Base-by-base conservation (phyloP, 1,140 invertebrate genomes). In the Neodiprion virginianus region DNA sequence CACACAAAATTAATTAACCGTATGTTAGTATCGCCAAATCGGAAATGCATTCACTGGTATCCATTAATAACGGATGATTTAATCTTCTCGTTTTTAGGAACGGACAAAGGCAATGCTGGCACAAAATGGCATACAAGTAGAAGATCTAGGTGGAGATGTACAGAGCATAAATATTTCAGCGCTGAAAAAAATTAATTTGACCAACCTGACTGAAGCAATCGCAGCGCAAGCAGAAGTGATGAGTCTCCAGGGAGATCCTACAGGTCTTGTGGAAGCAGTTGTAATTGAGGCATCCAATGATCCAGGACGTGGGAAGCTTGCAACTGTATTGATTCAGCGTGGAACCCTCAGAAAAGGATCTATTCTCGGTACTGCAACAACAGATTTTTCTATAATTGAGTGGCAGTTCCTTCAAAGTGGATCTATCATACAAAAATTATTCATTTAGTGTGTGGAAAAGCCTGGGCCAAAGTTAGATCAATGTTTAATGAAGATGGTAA, bases 161-260 rank as follows among this genome's bases (percentile, higher is more conserved):
- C 98, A 99, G 88, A 93, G 93, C 49, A 93, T 99, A 72, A 93
- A 94, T 23, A 94, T 99, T 76, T 99, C 98, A 0, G 99, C 99
- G 0, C 88, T 98, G 0, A 92, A 95, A 84, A 92, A 92, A 72
- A 94, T 91, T 2, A 97, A 98, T 86, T 84, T 99, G n/a, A 87
- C 93, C 75, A 83, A 89, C 0, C 88, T 99, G 12, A 92, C 96
- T 49, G 98, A 99, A 82, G 94, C 96, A 0, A 92, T 99, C 72
- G 89, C 93, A 14, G 83, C 93, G 9, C 95, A 97, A 86, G 96
- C 98, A 0, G 97, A 99, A 85, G 78, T 99, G 0, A 92, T 99
- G 91, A 92, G 96, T 21, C 86, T 99, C 1, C 93, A 92, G 80
- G 93, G 93, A 0, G 96, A 98, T 87, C 93, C 94, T 3, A 92